Evolutionary conservation across 2,113 vertebrate genomes (phyloP).

Genomic region (Lonchura striata): DNA sequence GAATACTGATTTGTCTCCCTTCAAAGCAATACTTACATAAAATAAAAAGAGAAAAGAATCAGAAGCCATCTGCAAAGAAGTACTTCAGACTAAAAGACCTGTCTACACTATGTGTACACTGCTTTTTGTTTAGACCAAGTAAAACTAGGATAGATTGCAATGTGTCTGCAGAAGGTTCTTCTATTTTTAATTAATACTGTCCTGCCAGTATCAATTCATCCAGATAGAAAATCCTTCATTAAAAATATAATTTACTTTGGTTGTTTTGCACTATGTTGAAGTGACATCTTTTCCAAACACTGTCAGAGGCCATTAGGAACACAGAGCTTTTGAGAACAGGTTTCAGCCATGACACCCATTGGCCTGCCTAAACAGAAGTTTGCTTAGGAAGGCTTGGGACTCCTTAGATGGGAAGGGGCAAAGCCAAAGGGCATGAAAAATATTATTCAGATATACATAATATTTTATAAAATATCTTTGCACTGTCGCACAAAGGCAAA

Average conservation of each 20-base stretch:
- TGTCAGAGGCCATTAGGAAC: constrained; percentile 33
- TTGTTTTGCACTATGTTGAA: not conserved
- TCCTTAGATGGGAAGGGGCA: not conserved
- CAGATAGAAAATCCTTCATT: not conserved
- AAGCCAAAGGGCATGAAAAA: not conserved
- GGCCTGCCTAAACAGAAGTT: not conserved
- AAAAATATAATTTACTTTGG: constrained; percentile 26
- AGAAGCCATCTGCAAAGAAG: not conserved
- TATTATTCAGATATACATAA: not conserved
- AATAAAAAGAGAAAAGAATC: not conserved
- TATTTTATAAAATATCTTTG: not conserved
- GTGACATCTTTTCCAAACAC: not conserved
- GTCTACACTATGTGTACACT: not conserved
- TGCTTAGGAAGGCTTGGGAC: not conserved
- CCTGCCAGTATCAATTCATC: not conserved
- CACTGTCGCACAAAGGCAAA: not conserved
- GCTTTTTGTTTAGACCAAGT: not conserved
- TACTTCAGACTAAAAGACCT: not conserved
- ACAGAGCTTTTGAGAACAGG: not conserved
- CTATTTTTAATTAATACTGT: constrained; percentile 13
- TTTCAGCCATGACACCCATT: not conserved
- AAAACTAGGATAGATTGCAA: not conserved
- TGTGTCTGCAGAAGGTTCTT: not conserved
- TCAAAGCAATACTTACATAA: not conserved
- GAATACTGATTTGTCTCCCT: not conserved